Conservation (phyloP, 37 sponge, comb jelly and placozoan species). For the Beroe forskalii region DNA sequence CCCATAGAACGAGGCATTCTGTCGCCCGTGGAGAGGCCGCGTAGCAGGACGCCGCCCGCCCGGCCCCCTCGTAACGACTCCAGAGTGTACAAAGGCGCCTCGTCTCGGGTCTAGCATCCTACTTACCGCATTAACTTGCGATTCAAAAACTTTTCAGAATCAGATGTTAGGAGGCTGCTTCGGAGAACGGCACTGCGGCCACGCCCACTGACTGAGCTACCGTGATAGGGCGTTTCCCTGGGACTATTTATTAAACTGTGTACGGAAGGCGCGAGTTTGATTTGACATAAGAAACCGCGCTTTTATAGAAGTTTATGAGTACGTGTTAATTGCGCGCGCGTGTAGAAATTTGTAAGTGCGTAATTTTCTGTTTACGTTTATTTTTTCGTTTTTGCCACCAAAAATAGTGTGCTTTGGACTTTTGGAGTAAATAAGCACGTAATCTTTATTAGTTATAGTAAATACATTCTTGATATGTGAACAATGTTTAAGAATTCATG, state of each 20-base stretch:
- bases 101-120: not conserved
- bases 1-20: conserved; percentile 26
- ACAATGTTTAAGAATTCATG: not conserved
- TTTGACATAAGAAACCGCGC: conserved; percentile 17
- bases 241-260: conserved; percentile 61
- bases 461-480: not conserved
- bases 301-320: not conserved
- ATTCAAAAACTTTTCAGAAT: conserved; percentile 65
- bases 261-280: conserved; percentile 28
- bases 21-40: conserved; percentile 47
- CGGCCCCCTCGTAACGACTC: conserved; percentile 42
- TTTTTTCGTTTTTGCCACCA: not conserved
- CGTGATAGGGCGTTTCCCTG: conserved; percentile 13
- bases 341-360: conserved; percentile 44
- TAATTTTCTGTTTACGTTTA: not conserved
- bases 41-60: conserved; percentile 46
- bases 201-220: no score
- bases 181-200: no score
- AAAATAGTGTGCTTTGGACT: not conserved
- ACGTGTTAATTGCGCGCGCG: not conserved
- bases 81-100: conserved; percentile 51
- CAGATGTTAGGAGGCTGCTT: conserved; percentile 49
- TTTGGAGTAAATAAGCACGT: not conserved
- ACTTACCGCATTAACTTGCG: conserved; percentile 32
- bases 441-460: not conserved